A percentile compares a stretch with the other conserved stretches of the same genome.
Evolutionary conservation across 1,140 invertebrate genomes (phyloP).

Genomic region (Homalodisca vitripennis): DNA sequence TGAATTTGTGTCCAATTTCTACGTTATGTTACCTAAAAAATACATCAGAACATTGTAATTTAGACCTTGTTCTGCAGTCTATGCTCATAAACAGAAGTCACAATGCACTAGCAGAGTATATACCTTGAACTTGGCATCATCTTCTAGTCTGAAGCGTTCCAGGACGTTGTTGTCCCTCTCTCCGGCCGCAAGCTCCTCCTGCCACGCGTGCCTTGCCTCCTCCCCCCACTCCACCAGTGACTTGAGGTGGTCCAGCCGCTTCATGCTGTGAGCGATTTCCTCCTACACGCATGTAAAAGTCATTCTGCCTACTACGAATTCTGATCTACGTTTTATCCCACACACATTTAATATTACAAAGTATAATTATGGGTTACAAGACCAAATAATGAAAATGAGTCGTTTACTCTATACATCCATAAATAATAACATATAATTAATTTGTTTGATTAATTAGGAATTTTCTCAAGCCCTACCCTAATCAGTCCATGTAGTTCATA

Average conservation of each 20-base stretch:
- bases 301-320: not conserved
- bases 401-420: not conserved
- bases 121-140: slow-evolving; percentile 61
- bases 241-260: slow-evolving; percentile 58
- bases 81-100: no score
- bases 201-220: slow-evolving; percentile 58
- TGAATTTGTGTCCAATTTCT: no score
- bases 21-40: no score
- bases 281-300: slow-evolving; percentile 31
- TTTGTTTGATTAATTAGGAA: no score
- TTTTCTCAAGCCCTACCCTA: no score
- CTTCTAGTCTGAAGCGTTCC: slow-evolving; percentile 61
- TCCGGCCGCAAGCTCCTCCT: slow-evolving; percentile 58
- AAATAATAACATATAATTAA: not conserved
- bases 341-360: not conserved
- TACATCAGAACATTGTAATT: no score
- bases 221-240: slow-evolving; percentile 59
- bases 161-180: slow-evolving; percentile 60
- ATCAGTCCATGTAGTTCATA: no score
- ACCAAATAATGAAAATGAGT: not conserved
- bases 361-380: not conserved
- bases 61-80: no score
- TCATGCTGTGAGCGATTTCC: slow-evolving; percentile 50
- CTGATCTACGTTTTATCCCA: not conserved
- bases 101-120: no score